These are phyloP conservation scores for Eulacestoma nigropectus DNA, from an alignment of 2,113 vertebrate species.

Conservation along the genomic window DNA sequence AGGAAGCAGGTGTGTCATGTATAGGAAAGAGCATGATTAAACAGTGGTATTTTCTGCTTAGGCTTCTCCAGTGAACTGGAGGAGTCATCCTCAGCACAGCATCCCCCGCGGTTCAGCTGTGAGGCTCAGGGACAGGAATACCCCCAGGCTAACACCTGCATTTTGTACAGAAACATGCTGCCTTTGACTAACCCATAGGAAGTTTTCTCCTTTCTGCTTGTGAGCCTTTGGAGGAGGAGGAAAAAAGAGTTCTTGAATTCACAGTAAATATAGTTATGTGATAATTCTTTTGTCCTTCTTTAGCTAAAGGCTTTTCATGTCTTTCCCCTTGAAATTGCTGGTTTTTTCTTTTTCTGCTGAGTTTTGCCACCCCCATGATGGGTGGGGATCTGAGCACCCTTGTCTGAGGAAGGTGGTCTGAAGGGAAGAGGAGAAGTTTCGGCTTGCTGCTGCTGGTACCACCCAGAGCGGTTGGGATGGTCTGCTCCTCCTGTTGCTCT, in stretches of 20 bases:
- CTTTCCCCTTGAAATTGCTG: neutral
- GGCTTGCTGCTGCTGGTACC: neutral
- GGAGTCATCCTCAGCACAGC: neutral
- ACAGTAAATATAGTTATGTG: neutral
- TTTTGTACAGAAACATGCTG: neutral
- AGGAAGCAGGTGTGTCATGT: constrained; percentile 42
- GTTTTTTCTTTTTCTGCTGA: neutral
- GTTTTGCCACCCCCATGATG: neutral
- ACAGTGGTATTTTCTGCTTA: constrained; percentile 14
- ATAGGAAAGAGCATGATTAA: neutral
- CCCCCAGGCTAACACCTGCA: neutral
- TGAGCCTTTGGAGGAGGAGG: neutral
- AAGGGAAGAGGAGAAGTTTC: neutral
- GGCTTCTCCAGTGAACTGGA: neutral
- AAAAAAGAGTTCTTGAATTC: neutral
- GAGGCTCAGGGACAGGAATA: neutral
- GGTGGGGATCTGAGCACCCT: neutral
- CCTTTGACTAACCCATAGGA: neutral
- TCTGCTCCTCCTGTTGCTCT: neutral
- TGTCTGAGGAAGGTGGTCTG: neutral
- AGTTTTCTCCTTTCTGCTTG: neutral
- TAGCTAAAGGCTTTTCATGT: neutral
- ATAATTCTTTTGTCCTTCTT: neutral
- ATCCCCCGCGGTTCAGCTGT: neutral
- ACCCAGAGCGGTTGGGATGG: neutral